A percentile compares a stretch with the other conserved stretches of the same genome.
phyloP scores from a whole-genome alignment of 2,113 vertebrate genomes.

The Egretta garzetta region DNA sequence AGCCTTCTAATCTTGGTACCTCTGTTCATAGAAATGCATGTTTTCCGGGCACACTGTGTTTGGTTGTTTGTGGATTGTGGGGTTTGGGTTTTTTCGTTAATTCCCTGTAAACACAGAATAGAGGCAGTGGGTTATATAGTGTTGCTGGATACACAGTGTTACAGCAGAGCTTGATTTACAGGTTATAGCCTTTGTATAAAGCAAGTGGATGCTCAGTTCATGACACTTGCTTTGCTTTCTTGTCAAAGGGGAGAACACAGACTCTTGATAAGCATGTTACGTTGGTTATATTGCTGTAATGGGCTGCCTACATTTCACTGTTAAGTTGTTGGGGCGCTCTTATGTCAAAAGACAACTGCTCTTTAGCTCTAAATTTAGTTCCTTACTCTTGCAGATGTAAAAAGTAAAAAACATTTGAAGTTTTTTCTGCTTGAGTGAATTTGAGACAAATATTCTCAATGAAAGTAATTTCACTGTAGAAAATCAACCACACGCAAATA shows the following conservation, averaged over 20 bases:
- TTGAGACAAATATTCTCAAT: not conserved
- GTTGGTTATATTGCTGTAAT: rapidly evolving
- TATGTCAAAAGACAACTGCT: not conserved
- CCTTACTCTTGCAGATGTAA: not conserved
- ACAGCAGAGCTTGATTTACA: not conserved
- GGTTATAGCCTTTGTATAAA: not conserved
- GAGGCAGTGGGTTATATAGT: not conserved
- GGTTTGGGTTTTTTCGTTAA: not conserved
- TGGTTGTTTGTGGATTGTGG: not conserved
- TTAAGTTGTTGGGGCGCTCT: not conserved
- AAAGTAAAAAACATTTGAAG: not conserved
- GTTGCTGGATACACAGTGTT: not conserved
- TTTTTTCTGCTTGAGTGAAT: not conserved
- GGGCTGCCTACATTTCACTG: not conserved
- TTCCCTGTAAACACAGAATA: not conserved
- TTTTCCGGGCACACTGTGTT: rapidly evolving
- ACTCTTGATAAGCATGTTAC: not conserved
- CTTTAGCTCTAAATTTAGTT: not conserved
- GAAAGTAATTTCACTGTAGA: not conserved
- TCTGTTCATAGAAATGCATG: not conserved
- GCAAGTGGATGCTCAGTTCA: not conserved
- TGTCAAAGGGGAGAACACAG: not conserved
- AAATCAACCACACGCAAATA: not conserved
- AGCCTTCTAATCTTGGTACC: not conserved
- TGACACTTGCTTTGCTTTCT: not conserved